phyloP scores from a whole-genome alignment of 30 jellyfish, hydroid and myxozoan species.

The Aurelia aurita region DNA sequence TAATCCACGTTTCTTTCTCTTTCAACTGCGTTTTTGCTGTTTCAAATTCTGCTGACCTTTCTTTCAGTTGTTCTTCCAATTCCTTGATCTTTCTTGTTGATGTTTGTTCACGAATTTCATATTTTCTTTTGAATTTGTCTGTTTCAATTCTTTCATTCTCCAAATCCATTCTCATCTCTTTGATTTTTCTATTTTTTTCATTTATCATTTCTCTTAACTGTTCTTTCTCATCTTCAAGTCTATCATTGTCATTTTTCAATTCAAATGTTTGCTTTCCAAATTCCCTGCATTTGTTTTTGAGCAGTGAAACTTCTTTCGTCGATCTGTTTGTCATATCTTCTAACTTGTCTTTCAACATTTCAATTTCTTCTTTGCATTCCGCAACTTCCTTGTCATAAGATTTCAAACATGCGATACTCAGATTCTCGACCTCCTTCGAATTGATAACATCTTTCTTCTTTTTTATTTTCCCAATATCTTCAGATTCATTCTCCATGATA shows the following conservation, averaged over 20 bases:
- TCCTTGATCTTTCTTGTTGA: background rate
- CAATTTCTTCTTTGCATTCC: background rate
- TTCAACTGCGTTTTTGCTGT: background rate
- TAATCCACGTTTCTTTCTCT: background rate
- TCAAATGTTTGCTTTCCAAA: background rate
- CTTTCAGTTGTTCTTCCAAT: background rate
- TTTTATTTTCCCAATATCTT: background rate
- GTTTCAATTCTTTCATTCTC: background rate
- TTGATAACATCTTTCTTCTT: background rate
- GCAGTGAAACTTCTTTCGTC: background rate
- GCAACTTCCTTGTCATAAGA: slow-evolving; percentile 3
- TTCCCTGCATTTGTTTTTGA: slow-evolving; percentile 4
- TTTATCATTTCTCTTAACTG: background rate
- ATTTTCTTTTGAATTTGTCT: background rate
- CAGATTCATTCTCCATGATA: background rate
- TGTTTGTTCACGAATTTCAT: background rate
- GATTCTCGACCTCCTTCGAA: background rate
- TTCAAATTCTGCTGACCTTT: background rate
- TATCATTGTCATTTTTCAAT: background rate
- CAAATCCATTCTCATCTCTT: background rate
- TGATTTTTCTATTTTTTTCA: background rate
- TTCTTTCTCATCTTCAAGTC: background rate
- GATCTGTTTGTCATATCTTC: background rate
- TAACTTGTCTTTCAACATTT: background rate
- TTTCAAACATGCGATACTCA: background rate